These are phyloP conservation scores for Entomobrya multifasciata DNA, from an alignment of 2,888 invertebrate genomes.

Conservation along the genomic window DNA sequence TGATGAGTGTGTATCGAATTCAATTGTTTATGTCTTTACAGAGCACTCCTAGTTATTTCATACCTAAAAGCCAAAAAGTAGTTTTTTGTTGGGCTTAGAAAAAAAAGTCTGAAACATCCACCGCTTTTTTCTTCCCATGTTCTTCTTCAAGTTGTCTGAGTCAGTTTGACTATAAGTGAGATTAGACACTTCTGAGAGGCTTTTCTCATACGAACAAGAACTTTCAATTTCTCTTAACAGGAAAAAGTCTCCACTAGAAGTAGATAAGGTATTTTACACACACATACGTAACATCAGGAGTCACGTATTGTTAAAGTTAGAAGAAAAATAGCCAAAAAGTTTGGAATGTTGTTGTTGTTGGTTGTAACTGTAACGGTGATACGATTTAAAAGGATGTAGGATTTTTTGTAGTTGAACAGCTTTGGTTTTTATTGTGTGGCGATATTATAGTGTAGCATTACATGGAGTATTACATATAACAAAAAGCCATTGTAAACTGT, in stretches of 20 bases:
- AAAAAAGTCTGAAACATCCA: slow-evolving; percentile 5
- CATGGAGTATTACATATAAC: too few species aligned
- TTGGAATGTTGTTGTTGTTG: neutral
- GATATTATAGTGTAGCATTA: neutral
- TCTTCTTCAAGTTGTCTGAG: neutral
- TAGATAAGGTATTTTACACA: neutral
- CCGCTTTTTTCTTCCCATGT: neutral
- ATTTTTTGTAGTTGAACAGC: neutral
- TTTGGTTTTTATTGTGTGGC: neutral
- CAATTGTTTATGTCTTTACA: slow-evolving; percentile 21
- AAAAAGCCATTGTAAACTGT: too few species aligned
- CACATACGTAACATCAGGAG: slow-evolving; percentile 14
- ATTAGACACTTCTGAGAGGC: neutral
- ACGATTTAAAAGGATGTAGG: neutral
- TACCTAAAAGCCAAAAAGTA: slow-evolving; percentile 15
- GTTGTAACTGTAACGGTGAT: neutral
- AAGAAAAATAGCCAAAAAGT: slow-evolving; percentile 20
- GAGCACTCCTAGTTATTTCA: neutral
- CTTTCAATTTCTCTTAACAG: neutral
- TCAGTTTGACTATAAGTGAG: too few species aligned
- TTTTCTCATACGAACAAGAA: neutral
- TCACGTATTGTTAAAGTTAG: slow-evolving; percentile 26
- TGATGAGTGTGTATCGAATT: slow-evolving; percentile 30
- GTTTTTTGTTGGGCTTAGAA: neutral
- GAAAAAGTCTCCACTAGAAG: neutral